Percentiles rank a stretch among this genome's conserved stretches.
These are phyloP conservation scores for Enteromius treurensis DNA, from an alignment of 2,797 vertebrate genomes.

Conservation along the genomic window DNA sequence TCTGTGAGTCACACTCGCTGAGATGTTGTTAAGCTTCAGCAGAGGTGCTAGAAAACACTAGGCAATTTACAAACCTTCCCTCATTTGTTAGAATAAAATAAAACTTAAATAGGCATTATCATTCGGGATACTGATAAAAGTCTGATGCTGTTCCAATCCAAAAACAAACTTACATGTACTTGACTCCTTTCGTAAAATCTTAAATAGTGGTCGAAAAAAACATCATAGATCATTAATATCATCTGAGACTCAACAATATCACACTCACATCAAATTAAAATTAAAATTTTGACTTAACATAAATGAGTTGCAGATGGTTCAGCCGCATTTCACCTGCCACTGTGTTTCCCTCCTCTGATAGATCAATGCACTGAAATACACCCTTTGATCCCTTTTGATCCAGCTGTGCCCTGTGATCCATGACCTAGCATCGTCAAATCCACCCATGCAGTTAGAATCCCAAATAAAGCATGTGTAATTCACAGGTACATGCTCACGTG, in stretches of 20 bases:
- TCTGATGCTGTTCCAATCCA: background rate
- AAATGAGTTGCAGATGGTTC: constrained; percentile 64
- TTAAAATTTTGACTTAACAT: constrained; percentile 47
- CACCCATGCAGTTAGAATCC: constrained; percentile 10
- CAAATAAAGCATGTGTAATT: constrained; percentile 27
- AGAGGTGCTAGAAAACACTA: constrained; percentile 13
- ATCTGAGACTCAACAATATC: background rate
- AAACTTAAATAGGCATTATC: background rate
- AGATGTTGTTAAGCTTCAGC: constrained; percentile 20
- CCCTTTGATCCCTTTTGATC: constrained; percentile 58
- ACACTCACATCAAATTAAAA: constrained; percentile 27
- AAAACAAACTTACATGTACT: background rate
- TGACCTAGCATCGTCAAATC: constrained; percentile 51
- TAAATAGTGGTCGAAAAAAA: background rate
- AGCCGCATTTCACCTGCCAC: constrained; percentile 46
- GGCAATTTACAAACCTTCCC: constrained; percentile 4
- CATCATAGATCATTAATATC: background rate
- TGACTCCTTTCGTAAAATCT: background rate
- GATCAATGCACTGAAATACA: constrained; percentile 65
- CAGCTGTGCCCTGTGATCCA: constrained; percentile 49
- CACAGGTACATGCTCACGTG: constrained; percentile 31
- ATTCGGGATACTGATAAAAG: background rate
- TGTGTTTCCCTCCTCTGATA: constrained; percentile 56
- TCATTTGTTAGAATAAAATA: constrained; percentile 6
- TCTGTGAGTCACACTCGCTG: background rate